phyloP scores from a whole-genome alignment of 2,797 vertebrate genomes.

The Muscicapa striata region DNA sequence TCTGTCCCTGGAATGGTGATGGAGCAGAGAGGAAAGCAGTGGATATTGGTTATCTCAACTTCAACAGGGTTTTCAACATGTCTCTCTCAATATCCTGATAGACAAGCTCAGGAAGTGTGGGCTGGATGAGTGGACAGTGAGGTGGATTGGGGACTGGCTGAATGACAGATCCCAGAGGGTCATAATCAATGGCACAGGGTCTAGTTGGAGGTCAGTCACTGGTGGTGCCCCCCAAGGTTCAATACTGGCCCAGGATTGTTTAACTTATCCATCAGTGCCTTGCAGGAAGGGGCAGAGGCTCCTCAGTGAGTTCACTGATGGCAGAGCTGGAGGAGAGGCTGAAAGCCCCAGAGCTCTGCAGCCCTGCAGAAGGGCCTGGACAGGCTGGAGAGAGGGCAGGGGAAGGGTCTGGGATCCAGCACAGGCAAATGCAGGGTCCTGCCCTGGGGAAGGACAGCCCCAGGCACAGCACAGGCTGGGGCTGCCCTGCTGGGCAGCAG shows the following conservation, averaged over 20 bases:
- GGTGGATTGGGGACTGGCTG: no score
- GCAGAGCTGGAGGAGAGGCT: neutral
- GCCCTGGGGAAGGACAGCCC: neutral
- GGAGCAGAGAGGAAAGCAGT: neutral
- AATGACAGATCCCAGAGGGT: neutral
- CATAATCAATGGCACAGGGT: neutral
- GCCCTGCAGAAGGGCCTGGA: neutral
- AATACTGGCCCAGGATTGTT: no score
- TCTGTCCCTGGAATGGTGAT: neutral
- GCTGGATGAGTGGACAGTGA: neutral
- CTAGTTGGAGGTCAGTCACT: no score
- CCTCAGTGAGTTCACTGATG: neutral
- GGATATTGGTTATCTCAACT: neutral
- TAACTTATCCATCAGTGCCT: no score
- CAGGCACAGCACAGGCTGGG: neutral
- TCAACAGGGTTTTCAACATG: neutral
- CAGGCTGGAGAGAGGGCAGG: neutral
- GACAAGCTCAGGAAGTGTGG: neutral
- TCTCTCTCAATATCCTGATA: neutral
- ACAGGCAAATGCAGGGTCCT: neutral
- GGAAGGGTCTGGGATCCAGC: neutral
- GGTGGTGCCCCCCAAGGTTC: no score
- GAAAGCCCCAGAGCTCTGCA: neutral
- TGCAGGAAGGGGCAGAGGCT: neutral
- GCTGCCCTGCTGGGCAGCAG: neutral